Conservation (phyloP, 2,888 invertebrate genomes). For the Chloroclystis v-ata region DNA sequence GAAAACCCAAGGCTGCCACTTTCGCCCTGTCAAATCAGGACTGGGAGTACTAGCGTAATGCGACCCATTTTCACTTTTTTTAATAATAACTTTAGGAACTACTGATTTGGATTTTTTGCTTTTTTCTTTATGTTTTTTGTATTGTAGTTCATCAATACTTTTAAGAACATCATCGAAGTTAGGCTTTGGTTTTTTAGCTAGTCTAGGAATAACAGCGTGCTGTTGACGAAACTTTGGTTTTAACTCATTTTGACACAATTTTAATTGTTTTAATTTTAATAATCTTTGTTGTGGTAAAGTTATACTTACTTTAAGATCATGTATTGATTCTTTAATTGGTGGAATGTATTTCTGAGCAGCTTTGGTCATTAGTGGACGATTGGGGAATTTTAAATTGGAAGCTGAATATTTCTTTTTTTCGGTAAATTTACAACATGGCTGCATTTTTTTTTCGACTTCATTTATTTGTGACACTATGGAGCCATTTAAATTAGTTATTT, state of each 20-base stretch:
- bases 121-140: conserved; percentile 63
- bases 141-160: conserved; percentile 71
- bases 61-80: conserved; percentile 67
- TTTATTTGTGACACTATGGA: conserved; percentile 59
- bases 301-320: conserved; percentile 67
- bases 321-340: conserved; percentile 58
- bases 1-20: conserved; percentile 76
- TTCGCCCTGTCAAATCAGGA: conserved; percentile 70
- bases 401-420: conserved; percentile 53
- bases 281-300: conserved; percentile 65
- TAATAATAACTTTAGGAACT: conserved; percentile 73
- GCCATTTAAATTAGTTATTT: conserved; percentile 65
- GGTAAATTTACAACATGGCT: conserved; percentile 56
- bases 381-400: conserved; percentile 39
- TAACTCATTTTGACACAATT: conserved; percentile 58
- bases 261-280: conserved; percentile 62
- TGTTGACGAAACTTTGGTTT: conserved; percentile 53
- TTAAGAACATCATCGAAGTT: conserved; percentile 75
- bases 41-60: conserved; percentile 69
- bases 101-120: conserved; percentile 54
- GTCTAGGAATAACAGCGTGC: conserved; percentile 36
- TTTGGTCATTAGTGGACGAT: conserved; percentile 65
- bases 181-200: conserved; percentile 63
- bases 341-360: conserved; percentile 76
- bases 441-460: conserved; percentile 38